Percentiles rank a stretch among this genome's conserved stretches.
phyloP scores from a whole-genome alignment of 1,140 invertebrate species.

The Kradibia gibbosae region DNA sequence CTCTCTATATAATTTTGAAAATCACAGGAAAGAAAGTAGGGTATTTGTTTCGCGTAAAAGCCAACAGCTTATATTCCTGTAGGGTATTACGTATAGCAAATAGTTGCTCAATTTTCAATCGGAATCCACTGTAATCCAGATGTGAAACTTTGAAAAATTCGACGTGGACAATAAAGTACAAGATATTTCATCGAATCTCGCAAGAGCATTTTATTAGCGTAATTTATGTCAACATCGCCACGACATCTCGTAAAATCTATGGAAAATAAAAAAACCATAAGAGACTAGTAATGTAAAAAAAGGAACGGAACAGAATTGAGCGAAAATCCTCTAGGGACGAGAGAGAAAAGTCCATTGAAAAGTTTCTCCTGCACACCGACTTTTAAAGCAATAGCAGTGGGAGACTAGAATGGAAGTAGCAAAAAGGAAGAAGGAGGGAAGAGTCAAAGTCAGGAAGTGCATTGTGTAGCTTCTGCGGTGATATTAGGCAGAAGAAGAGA shows the following conservation, averaged over 20 bases:
- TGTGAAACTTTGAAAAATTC: not conserved
- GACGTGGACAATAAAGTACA: constrained; percentile 2
- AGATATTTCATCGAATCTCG: constrained; percentile 46
- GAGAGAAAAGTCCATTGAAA: constrained; percentile 68
- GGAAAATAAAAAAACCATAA: constrained; percentile 18
- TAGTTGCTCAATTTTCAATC: constrained; percentile 8
- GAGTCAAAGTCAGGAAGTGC: constrained; percentile 35
- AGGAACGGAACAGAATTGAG: constrained; percentile 51
- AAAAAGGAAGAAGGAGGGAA: constrained; percentile 21
- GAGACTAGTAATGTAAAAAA: constrained; percentile 57
- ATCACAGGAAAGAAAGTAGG: no score
- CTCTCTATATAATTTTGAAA: no score
- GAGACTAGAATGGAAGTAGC: not conserved
- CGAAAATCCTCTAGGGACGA: constrained; percentile 59
- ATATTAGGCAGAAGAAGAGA: constrained; percentile 48
- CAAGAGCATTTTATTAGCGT: constrained; percentile 39
- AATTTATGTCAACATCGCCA: constrained; percentile 17
- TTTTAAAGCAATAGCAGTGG: constrained; percentile 41
- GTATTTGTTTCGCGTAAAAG: not conserved
- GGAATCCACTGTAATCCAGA: not conserved
- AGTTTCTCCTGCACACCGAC: constrained; percentile 56
- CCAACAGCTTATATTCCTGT: not conserved
- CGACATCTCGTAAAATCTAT: constrained; percentile 21
- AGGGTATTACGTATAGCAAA: not conserved
- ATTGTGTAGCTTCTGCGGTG: constrained; percentile 28